Evolutionary conservation across 2,113 vertebrate species (phyloP).

Genomic region (Hipposideros armiger): DNA sequence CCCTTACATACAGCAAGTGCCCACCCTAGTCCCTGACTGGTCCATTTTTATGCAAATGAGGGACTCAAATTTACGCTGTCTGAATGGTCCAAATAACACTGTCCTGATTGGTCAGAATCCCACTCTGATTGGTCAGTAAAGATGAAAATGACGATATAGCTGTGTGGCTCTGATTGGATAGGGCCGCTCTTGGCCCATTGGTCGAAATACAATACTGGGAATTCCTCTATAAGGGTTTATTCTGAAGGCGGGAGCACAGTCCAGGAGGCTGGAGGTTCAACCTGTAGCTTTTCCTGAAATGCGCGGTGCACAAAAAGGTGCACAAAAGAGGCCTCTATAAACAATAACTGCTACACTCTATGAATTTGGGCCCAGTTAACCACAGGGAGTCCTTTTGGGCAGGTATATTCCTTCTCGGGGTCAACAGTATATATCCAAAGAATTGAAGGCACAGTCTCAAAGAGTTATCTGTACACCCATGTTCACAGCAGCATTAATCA

Average conservation of each 20-base stretch:
- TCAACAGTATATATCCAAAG: fast-evolving
- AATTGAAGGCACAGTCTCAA: not conserved
- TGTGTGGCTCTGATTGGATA: no score
- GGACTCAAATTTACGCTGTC: not conserved
- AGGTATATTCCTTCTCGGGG: not conserved
- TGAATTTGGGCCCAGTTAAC: not conserved
- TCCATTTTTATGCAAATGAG: not conserved
- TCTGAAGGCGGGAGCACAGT: not conserved
- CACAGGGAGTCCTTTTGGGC: not conserved
- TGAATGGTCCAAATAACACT: not conserved
- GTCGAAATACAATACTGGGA: not conserved
- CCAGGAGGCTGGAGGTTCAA: not conserved
- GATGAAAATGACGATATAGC: no score
- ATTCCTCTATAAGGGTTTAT: not conserved
- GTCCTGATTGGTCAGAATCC: not conserved
- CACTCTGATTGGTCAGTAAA: not conserved
- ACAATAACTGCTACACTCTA: not conserved
- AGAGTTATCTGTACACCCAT: fast-evolving
- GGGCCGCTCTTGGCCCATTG: not conserved
- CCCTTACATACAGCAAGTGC: no score
- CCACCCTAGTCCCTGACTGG: not conserved
- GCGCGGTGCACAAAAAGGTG: not conserved
- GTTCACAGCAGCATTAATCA: fast-evolving
- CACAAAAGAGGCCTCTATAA: not conserved
- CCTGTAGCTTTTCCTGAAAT: not conserved